A percentile compares a stretch with the other conserved stretches of the same genome.
phyloP scores from a whole-genome alignment of 2,797 vertebrate genomes.

The Danionella dracula region DNA sequence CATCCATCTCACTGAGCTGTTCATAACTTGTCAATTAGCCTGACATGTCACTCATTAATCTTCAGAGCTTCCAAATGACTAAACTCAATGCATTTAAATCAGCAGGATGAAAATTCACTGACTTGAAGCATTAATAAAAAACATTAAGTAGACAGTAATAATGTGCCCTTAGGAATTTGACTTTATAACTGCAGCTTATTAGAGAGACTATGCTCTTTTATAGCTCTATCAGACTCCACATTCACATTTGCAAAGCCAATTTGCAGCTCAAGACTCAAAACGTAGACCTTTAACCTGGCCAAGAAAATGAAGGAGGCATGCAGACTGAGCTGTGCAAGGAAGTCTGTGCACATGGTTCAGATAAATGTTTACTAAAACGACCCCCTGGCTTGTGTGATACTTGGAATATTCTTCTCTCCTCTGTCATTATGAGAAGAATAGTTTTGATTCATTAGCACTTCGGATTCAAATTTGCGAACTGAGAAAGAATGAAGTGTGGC shows the following conservation, averaged over 20 bases:
- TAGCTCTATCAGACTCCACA: not conserved
- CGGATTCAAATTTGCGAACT: not conserved
- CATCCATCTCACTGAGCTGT: not conserved
- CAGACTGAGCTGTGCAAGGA: not conserved
- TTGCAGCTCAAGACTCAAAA: constrained; percentile 17
- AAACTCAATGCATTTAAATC: constrained; percentile 6
- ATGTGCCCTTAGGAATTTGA: constrained; percentile 44
- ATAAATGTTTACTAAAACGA: not conserved
- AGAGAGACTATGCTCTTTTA: constrained; percentile 26
- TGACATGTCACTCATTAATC: not conserved
- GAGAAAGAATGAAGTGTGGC: not conserved
- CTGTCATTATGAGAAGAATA: not conserved
- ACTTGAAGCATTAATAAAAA: constrained; percentile 44
- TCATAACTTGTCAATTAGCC: constrained; percentile 12
- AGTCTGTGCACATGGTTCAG: not conserved
- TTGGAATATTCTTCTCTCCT: not conserved
- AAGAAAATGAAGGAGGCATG: not conserved
- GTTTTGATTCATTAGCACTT: not conserved
- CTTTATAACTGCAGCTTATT: constrained; percentile 31
- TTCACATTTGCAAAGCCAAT: constrained; percentile 28
- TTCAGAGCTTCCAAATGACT: constrained; percentile 2
- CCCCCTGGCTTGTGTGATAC: not conserved
- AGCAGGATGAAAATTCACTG: not conserved
- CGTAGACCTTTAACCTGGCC: constrained; percentile 1
- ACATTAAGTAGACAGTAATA: constrained; percentile 50